Evolutionary conservation across 2,797 vertebrate species (phyloP).

Genomic region (Scarus forsteni): DNA sequence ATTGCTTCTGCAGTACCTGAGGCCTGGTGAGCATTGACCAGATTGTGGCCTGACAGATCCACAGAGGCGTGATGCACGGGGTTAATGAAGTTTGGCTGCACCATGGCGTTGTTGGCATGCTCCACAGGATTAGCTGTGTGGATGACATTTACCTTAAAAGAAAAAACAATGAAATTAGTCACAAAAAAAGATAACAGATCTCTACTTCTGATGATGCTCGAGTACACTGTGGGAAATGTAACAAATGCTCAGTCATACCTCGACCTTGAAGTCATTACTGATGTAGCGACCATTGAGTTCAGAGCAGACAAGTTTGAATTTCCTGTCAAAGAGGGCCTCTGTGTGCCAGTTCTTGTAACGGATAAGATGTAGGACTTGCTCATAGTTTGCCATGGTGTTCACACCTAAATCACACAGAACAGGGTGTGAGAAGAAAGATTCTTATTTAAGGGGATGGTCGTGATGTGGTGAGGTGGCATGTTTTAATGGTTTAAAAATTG

Average conservation of each 20-base stretch:
- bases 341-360: constrained; percentile 96
- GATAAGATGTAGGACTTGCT: constrained; percentile 93
- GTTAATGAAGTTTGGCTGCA: constrained; percentile 95
- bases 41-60: constrained; percentile 96
- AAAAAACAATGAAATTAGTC: background rate
- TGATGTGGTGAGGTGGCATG: background rate
- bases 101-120: constrained; percentile 92
- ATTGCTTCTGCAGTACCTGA: constrained; percentile 86
- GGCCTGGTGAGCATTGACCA: constrained; percentile 93
- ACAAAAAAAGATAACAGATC: background rate
- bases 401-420: constrained; percentile 84
- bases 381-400: constrained; percentile 96
- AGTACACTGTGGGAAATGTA: background rate
- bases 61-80: constrained; percentile 93
- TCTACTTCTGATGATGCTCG: background rate
- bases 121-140: constrained; percentile 93
- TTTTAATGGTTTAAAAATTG: background rate
- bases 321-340: constrained; percentile 93
- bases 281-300: constrained; percentile 97
- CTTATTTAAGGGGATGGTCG: background rate
- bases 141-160: constrained; percentile 93
- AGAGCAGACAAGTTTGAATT: constrained; percentile 95
- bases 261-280: constrained; percentile 97
- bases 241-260: constrained; percentile 82
- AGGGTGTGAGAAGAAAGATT: background rate